Conservation (phyloP, 1,140 invertebrate genomes). For the Schlechtendalia chinensis region DNA sequence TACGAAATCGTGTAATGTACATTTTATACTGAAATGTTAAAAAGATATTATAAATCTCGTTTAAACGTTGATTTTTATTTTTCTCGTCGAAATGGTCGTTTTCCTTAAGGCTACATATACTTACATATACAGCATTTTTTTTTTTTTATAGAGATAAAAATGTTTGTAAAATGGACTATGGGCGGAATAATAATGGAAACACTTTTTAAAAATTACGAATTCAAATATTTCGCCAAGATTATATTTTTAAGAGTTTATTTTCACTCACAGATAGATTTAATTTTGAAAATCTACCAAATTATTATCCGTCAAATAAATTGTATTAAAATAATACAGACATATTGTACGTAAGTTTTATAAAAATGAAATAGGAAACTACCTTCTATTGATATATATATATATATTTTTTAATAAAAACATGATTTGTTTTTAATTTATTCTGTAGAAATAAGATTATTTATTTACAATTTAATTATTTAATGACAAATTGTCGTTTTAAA, state of each 20-base stretch:
- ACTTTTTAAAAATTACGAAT: slow-evolving; percentile 22
- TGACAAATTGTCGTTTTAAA: too few relatives aligned
- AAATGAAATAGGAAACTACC: too few relatives aligned
- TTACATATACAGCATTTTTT: neutral
- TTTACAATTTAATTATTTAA: too few relatives aligned
- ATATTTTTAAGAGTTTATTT: neutral
- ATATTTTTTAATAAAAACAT: too few relatives aligned
- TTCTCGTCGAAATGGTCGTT: neutral
- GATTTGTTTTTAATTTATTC: too few relatives aligned
- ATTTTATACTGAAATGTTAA: neutral
- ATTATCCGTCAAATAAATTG: too few relatives aligned
- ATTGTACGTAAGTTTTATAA: too few relatives aligned
- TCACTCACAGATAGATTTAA: neutral
- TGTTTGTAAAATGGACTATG: slow-evolving; percentile 23
- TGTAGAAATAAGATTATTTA: too few relatives aligned
- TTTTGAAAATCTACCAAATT: neutral
- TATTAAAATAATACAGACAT: too few relatives aligned
- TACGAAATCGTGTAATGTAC: neutral
- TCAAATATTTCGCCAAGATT: neutral
- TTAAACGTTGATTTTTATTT: slow-evolving; percentile 6
- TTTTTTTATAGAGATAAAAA: neutral
- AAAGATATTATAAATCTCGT: too few relatives aligned
- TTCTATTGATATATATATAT: too few relatives aligned
- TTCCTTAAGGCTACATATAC: neutral
- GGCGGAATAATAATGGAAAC: slow-evolving; percentile 41